phyloP scores from a whole-genome alignment of 1,140 invertebrate species.

The Coptotermes formosanus region DNA sequence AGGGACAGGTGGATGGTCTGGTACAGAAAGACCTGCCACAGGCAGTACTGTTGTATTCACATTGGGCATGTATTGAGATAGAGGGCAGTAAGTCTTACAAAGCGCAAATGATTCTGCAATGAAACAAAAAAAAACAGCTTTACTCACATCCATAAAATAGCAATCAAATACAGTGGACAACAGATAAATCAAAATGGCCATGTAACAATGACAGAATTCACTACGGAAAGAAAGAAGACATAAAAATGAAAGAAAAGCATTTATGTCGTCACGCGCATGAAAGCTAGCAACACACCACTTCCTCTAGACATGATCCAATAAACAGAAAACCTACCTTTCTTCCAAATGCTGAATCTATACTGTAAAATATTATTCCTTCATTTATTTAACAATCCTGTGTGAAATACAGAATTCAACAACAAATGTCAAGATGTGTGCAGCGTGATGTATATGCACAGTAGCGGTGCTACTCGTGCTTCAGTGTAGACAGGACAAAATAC shows the following conservation, averaged over 20 bases:
- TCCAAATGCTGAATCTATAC: no score
- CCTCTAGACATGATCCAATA: no score
- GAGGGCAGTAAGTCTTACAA: slow-evolving; percentile 80
- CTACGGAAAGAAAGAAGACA: background rate
- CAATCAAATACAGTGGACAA: background rate
- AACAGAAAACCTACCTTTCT: no score
- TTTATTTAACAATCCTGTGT: no score
- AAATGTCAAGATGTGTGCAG: no score
- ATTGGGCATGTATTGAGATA: slow-evolving; percentile 79
- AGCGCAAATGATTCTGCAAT: slow-evolving; percentile 88
- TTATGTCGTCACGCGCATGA: background rate
- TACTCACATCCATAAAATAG: slow-evolving; percentile 5
- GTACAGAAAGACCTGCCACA: slow-evolving; percentile 45
- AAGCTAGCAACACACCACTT: background rate
- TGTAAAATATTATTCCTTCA: no score
- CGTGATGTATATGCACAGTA: no score
- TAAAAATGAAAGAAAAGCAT: background rate
- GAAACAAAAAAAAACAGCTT: slow-evolving; percentile 21
- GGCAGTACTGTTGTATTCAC: slow-evolving; percentile 72
- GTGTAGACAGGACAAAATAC: no score
- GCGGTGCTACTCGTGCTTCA: no score
- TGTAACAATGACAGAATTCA: background rate
- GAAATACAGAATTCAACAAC: no score
- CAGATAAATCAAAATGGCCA: background rate
- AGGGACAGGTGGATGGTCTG: slow-evolving; percentile 74